These are phyloP conservation scores for Chionomys nivalis DNA, from an alignment of 2,113 vertebrate genomes.

Conservation along the genomic window DNA sequence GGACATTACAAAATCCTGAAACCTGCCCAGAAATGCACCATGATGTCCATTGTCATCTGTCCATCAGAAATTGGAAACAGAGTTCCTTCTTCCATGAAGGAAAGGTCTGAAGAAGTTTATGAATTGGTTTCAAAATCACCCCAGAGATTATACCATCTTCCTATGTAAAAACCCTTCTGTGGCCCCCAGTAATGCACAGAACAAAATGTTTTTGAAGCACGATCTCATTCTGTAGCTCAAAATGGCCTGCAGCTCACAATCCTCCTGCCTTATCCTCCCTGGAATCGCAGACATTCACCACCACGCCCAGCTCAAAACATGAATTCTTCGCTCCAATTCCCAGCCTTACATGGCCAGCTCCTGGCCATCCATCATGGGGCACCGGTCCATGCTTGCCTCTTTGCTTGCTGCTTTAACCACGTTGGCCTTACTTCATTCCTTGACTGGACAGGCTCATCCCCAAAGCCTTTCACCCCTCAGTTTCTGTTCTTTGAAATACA, in stretches of 20 bases:
- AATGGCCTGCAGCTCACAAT: neutral
- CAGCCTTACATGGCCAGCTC: neutral
- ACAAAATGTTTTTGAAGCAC: neutral
- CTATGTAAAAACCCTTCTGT: neutral
- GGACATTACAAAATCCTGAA: neutral
- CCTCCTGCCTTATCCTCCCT: neutral
- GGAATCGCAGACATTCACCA: neutral
- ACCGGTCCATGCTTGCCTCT: neutral
- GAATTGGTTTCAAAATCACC: neutral
- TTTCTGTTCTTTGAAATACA: neutral
- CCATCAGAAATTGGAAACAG: neutral
- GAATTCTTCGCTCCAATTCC: neutral
- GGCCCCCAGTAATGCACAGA: neutral
- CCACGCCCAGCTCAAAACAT: neutral
- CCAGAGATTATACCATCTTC: neutral
- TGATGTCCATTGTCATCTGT: neutral
- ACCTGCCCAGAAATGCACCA: neutral
- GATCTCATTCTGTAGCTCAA: neutral
- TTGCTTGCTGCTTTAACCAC: neutral
- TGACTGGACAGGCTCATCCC: neutral
- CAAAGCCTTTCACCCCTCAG: neutral
- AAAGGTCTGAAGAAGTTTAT: neutral
- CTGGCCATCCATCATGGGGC: neutral
- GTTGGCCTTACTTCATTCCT: neutral
- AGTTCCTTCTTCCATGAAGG: neutral